These are phyloP conservation scores for Phylloscopus whistleri DNA, from an alignment of 2,113 vertebrate species.

Conservation along the genomic window DNA sequence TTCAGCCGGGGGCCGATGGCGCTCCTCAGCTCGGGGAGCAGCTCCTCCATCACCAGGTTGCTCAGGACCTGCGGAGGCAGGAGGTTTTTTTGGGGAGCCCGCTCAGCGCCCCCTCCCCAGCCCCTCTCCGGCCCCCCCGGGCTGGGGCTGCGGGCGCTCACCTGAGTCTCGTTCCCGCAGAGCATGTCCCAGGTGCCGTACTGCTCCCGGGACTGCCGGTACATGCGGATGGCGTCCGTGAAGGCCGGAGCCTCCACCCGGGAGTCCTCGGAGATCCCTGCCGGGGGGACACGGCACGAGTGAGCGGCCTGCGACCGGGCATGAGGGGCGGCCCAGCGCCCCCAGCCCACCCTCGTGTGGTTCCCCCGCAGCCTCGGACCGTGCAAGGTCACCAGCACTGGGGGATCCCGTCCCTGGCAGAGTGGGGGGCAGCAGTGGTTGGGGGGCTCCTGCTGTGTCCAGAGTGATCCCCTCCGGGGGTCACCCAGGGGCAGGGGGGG, in stretches of 20 bases:
- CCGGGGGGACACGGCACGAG: fast-evolving
- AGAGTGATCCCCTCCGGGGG: not conserved
- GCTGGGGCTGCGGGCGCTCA: not conserved
- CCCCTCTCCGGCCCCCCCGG: fast-evolving
- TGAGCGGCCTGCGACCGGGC: fast-evolving
- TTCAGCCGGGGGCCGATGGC: conserved; percentile 85
- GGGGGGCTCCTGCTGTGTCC: not conserved
- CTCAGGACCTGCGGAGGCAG: conserved; percentile 81
- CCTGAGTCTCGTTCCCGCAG: conserved; percentile 88
- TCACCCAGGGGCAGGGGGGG: not conserved
- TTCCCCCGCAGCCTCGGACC: fast-evolving
- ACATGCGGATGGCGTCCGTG: conserved; percentile 85
- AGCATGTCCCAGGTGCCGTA: conserved; percentile 98
- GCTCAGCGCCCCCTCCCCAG: not conserved
- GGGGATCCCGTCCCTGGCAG: not conserved
- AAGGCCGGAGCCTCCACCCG: conserved; percentile 89
- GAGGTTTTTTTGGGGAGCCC: not conserved
- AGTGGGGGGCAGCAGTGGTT: not conserved
- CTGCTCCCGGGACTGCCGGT: conserved; percentile 86
- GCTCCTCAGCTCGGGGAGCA: conserved; percentile 83
- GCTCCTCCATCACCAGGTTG: conserved; percentile 94
- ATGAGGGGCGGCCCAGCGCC: not conserved
- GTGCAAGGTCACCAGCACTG: fast-evolving
- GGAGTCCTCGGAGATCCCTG: conserved; percentile 88
- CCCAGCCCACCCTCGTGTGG: not conserved